Percentiles rank a stretch among this genome's conserved stretches.
These are phyloP conservation scores for Camelus dromedarius DNA, from an alignment of 2,113 vertebrate genomes.

Conservation along the genomic window DNA sequence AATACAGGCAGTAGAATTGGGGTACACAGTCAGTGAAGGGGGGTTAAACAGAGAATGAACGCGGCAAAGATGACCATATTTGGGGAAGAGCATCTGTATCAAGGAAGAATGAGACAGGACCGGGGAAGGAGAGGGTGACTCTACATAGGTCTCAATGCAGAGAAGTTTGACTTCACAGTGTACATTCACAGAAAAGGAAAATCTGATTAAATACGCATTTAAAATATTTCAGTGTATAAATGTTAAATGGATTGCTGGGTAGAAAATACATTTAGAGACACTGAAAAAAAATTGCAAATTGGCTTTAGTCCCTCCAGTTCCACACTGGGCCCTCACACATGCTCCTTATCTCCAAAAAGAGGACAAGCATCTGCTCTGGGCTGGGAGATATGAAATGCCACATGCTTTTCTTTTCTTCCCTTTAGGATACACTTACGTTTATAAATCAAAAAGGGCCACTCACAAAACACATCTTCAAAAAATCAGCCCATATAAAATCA, in stretches of 20 bases:
- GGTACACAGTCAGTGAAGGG: no score
- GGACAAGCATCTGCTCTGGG: not conserved
- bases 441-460: constrained; percentile 91
- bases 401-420: constrained; percentile 19
- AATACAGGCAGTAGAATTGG: not conserved
- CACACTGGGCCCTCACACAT: not conserved
- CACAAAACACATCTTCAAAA: constrained; percentile 92
- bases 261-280: not conserved
- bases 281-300: not conserved
- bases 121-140: not conserved
- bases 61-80: not conserved
- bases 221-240: not conserved
- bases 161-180: no score
- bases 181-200: not conserved
- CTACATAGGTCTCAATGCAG: not conserved
- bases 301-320: not conserved
- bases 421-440: constrained; percentile 92
- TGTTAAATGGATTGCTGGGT: not conserved
- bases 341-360: not conserved
- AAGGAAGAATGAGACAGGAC: not conserved
- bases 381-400: not conserved
- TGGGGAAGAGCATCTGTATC: not conserved
- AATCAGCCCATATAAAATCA: constrained; percentile 90
- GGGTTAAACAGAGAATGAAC: no score
- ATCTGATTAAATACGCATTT: not conserved